These are phyloP conservation scores for Serripes groenlandicus DNA, from an alignment of 2,888 invertebrate species.

Conservation along the genomic window DNA sequence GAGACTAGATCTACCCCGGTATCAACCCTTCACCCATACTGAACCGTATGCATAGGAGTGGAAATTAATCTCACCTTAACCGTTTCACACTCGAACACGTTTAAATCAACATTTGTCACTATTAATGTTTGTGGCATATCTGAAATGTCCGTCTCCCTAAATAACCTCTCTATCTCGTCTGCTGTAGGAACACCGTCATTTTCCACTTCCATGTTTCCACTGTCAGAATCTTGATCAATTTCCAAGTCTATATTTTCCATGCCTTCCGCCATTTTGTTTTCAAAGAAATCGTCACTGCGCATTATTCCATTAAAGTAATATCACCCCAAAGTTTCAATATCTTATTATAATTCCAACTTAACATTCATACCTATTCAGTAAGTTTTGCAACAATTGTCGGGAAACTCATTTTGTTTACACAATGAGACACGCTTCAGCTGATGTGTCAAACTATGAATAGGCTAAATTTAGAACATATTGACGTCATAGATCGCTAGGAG, in stretches of 20 bases:
- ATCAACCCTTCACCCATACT: too few species aligned
- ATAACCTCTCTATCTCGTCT: constrained; percentile 56
- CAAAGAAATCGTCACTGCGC: constrained; percentile 22
- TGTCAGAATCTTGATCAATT: constrained; percentile 65
- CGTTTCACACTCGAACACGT: constrained; percentile 77
- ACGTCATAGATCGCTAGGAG: constrained; percentile 43
- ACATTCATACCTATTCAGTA: too few species aligned
- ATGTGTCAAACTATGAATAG: constrained; percentile 25
- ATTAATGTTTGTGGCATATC: constrained; percentile 81
- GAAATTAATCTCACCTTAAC: constrained; percentile 74
- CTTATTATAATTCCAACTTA: background rate
- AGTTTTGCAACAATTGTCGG: too few species aligned
- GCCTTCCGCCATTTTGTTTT: constrained; percentile 64
- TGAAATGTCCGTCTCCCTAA: constrained; percentile 64
- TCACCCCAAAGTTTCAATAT: too few species aligned
- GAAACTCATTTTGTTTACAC: constrained; percentile 22
- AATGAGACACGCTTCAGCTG: constrained; percentile 9
- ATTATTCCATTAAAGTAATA: background rate
- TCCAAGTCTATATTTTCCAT: constrained; percentile 54
- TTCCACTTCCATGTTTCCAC: constrained; percentile 50
- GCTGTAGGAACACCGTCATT: constrained; percentile 52
- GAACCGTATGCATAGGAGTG: too few species aligned
- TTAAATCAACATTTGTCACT: constrained; percentile 80
- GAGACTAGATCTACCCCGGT: too few species aligned
- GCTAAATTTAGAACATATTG: constrained; percentile 44